Conservation (phyloP, 2,888 invertebrate genomes). For the Theretra japonica region DNA sequence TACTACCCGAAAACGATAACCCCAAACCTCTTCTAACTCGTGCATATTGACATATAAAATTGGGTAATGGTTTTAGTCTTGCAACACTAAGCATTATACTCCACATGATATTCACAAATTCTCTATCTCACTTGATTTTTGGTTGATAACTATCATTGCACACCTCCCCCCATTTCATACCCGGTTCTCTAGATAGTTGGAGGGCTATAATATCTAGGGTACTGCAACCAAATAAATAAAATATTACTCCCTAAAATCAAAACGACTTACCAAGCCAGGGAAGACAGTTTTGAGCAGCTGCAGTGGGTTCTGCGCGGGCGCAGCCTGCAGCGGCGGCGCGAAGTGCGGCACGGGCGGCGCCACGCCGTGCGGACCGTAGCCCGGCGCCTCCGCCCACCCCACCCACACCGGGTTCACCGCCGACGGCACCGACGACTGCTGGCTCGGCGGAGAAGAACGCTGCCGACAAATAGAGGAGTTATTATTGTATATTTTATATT, state of each 20-base stretch:
- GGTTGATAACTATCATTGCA: too few relatives aligned
- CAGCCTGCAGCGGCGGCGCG: constrained; percentile 37
- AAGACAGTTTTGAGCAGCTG: constrained; percentile 67
- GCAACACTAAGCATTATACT: too few relatives aligned
- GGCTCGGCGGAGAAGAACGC: constrained; percentile 59
- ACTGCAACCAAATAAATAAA: background rate
- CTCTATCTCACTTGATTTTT: too few relatives aligned
- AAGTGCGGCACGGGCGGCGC: constrained; percentile 40
- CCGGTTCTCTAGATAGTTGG: too few relatives aligned
- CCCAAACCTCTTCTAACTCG: too few relatives aligned
- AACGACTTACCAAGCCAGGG: constrained; percentile 64
- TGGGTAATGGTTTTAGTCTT: too few relatives aligned
- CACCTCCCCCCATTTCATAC: too few relatives aligned
- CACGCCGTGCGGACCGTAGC: constrained; percentile 52
- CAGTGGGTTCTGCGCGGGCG: constrained; percentile 60
- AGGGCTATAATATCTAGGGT: too few relatives aligned
- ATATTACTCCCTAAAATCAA: background rate
- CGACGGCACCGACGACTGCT: constrained; percentile 39
- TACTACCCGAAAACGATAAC: too few relatives aligned
- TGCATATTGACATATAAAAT: too few relatives aligned
- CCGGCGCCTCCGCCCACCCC: constrained; percentile 62
- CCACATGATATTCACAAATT: too few relatives aligned
- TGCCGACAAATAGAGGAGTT: constrained; percentile 34
- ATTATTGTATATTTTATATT: too few relatives aligned
- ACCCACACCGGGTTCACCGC: constrained; percentile 58